Conservation (phyloP, 2,797 vertebrate species). For the Chelmon rostratus region DNA sequence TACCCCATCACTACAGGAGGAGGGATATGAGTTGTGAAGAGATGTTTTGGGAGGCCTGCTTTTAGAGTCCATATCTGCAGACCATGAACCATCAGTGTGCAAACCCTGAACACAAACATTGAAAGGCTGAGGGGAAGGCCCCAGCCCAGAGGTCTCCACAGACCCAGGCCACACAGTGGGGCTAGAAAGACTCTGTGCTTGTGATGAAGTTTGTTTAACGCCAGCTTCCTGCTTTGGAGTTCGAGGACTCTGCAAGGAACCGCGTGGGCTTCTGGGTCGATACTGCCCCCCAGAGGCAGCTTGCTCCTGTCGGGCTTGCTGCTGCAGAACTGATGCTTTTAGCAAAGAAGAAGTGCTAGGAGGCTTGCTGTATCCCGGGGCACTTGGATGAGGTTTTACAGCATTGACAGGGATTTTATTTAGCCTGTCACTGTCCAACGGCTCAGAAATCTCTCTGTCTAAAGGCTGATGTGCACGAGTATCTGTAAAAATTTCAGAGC, state of each 20-base stretch:
- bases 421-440: conserved; percentile 85
- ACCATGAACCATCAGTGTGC: conserved; percentile 78
- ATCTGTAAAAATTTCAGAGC: conserved; percentile 86
- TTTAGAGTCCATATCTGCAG: conserved; percentile 78
- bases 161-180: conserved; percentile 79
- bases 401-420: conserved; percentile 90
- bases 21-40: conserved; percentile 72
- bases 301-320: conserved; percentile 87
- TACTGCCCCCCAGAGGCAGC: conserved; percentile 78
- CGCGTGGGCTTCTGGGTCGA: conserved; percentile 85
- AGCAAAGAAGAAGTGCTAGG: conserved; percentile 86
- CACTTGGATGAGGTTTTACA: conserved; percentile 91
- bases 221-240: conserved; percentile 84
- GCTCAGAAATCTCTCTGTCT: conserved; percentile 83
- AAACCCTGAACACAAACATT: conserved; percentile 81
- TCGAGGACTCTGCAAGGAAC: conserved; percentile 86
- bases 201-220: conserved; percentile 83
- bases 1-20: conserved; percentile 75
- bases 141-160: conserved; percentile 75
- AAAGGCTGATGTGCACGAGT: conserved; percentile 61
- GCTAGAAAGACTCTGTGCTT: conserved; percentile 81
- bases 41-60: conserved; percentile 65
- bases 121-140: conserved; percentile 82
- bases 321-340: conserved; percentile 88
- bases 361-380: conserved; percentile 86